Evolutionary conservation across 2,888 invertebrate species (phyloP).

Genomic region (Nezara viridula): DNA sequence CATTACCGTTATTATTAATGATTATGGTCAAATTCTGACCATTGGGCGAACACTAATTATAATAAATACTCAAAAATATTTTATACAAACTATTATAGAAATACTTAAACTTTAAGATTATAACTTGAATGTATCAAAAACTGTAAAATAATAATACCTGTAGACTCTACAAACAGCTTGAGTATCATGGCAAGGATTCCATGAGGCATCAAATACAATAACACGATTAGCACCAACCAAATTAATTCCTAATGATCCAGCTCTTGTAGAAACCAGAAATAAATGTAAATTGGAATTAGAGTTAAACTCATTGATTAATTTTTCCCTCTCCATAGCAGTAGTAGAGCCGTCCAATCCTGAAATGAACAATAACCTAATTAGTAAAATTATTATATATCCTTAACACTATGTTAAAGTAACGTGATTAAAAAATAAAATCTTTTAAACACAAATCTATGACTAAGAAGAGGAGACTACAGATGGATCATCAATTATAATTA

Average conservation of each 20-base stretch:
- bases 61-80: too few relatives aligned
- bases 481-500: too few relatives aligned
- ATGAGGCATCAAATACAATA: slow-evolving; percentile 97
- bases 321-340: slow-evolving; percentile 92
- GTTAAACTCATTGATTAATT: slow-evolving; percentile 96
- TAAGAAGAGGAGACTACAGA: too few relatives aligned
- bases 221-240: slow-evolving; percentile 97
- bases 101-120: not conserved
- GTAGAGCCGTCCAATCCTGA: slow-evolving; percentile 95
- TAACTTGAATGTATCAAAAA: not conserved
- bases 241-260: slow-evolving; percentile 97
- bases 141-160: slow-evolving; percentile 72
- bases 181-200: slow-evolving; percentile 99
- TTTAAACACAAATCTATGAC: too few relatives aligned
- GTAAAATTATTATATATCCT: too few relatives aligned
- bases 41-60: too few relatives aligned
- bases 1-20: too few relatives aligned
- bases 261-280: slow-evolving; percentile 96
- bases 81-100: too few relatives aligned
- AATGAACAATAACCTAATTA: slow-evolving; percentile 61
- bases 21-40: too few relatives aligned
- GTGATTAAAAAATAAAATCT: too few relatives aligned
- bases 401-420: too few relatives aligned
- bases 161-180: slow-evolving; percentile 98
- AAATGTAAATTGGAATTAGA: slow-evolving; percentile 86